Base-by-base conservation (phyloP, 2,888 invertebrate species). In the Sturmia bella region DNA sequence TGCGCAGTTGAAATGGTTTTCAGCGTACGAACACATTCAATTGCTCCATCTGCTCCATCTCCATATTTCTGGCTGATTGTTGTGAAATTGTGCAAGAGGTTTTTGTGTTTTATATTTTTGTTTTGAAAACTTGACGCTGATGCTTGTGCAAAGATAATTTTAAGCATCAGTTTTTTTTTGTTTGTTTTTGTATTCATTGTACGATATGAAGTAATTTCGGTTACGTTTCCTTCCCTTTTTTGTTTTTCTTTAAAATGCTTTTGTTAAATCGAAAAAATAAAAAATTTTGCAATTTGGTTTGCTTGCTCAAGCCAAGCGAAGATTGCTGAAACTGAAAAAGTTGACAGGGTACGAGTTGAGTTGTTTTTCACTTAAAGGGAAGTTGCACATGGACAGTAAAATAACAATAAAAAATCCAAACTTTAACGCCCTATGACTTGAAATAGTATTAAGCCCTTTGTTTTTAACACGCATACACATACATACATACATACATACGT, bases 201-300 rank as follows among this genome's bases (percentile, higher is more conserved):
- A 37, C 21, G 15, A 17, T 74, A 75, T 80, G 69, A 78, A 77
- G 81, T 79, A 83, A 83, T 83, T 83, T 77, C 43, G n/a, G 7
- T 77, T 52, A 59, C 48, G 41, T 80, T 61, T 69, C 13, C 37
- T 63, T 57, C 15, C 37, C 45, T 45, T 39, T 74, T 74, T 11
- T 13, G 6, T 13, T 66, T n/a, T 54, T 52, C 68, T 32, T 32
- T 32, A 61, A 75, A 63, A 15, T 41, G 57, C 48, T 79, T 69
- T 59, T 63, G 12, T 32, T 66, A 52, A 41, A 43, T 56, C 63
- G 59, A 76, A 76, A 81, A 48, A 57, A 81, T 81, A 76, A 76
- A 81, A 48, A 57, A 81, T 81, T 81, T 81, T 66, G 81, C 77
- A 76, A 81, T 32, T 32, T 32, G 6, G 32, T 32, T 32, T 56